These are phyloP conservation scores for Neosalanx taihuensis DNA, from an alignment of 2,797 vertebrate species.

Conservation along the genomic window DNA sequence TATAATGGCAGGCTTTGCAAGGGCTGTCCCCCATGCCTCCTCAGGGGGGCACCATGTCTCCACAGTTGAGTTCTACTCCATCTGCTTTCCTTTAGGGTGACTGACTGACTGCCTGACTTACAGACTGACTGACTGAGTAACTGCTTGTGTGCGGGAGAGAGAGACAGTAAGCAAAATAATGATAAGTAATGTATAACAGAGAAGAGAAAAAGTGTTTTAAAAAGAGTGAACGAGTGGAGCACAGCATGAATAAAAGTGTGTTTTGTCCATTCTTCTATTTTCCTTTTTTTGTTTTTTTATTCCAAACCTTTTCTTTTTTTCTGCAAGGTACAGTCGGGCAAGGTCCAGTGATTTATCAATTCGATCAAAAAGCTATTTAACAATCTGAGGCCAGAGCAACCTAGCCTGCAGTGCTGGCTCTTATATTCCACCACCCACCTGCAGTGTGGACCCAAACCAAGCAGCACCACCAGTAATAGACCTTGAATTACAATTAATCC, in stretches of 20 bases:
- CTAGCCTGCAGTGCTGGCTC: slow-evolving; percentile 47
- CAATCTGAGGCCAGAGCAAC: slow-evolving; percentile 61
- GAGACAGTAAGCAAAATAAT: not conserved
- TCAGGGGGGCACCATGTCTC: slow-evolving; percentile 71
- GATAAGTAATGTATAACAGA: not conserved
- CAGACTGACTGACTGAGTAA: slow-evolving; percentile 18
- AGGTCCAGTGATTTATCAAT: slow-evolving; percentile 66
- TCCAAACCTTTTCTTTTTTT: slow-evolving; percentile 21
- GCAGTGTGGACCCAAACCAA: slow-evolving; percentile 42
- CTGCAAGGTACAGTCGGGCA: slow-evolving; percentile 58
- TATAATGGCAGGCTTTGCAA: slow-evolving; percentile 18
- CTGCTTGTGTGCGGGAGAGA: not conserved
- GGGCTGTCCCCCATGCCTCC: slow-evolving; percentile 42
- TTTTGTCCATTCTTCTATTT: slow-evolving; percentile 21
- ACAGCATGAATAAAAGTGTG: not conserved
- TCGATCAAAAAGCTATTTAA: slow-evolving; percentile 72
- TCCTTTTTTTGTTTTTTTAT: slow-evolving; percentile 24
- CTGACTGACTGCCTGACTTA: slow-evolving; percentile 22
- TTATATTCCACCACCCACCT: slow-evolving; percentile 23
- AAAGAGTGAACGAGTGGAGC: no score
- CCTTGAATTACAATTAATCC: slow-evolving; percentile 71
- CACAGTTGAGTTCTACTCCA: slow-evolving; percentile 41
- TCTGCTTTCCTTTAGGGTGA: slow-evolving; percentile 16
- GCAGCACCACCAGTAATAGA: slow-evolving; percentile 61
- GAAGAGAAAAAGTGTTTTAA: not conserved